Evolutionary conservation across 2,797 vertebrate genomes (phyloP).

Genomic region (Anas bernieri): DNA sequence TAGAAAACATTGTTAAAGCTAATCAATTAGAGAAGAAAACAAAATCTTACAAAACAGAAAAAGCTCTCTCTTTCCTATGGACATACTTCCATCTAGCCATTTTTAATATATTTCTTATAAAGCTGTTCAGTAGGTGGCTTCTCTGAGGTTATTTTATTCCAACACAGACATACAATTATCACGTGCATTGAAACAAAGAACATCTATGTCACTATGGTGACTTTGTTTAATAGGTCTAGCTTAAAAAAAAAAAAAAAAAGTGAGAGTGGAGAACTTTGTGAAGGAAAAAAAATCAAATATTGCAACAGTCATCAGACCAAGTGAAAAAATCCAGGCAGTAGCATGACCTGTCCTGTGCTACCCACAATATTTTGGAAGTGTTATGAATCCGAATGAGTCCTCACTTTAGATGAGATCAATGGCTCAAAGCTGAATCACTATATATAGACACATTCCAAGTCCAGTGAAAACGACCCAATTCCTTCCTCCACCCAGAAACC

Average conservation of each 20-base stretch:
- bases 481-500: background rate
- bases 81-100: background rate
- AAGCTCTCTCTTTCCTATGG: background rate
- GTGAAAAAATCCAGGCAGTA: background rate
- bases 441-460: background rate
- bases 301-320: background rate
- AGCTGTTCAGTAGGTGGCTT: background rate
- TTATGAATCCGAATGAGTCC: background rate
- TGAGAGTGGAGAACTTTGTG: background rate
- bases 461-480: background rate
- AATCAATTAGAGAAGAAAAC: background rate
- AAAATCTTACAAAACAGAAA: background rate
- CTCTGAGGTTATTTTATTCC: background rate
- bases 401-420: conserved; percentile 3
- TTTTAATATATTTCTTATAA: background rate
- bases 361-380: background rate
- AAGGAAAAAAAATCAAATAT: background rate
- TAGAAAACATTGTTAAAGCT: background rate
- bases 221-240: background rate
- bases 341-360: background rate
- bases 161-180: background rate
- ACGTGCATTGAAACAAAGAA: background rate
- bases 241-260: background rate
- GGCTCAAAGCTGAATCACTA: background rate
- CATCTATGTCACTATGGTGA: background rate